A percentile compares a stretch with the other conserved stretches of the same genome.
These are phyloP conservation scores for Zaprionus ornatus DNA, from an alignment of 1,140 invertebrate genomes.

Conservation along the genomic window DNA sequence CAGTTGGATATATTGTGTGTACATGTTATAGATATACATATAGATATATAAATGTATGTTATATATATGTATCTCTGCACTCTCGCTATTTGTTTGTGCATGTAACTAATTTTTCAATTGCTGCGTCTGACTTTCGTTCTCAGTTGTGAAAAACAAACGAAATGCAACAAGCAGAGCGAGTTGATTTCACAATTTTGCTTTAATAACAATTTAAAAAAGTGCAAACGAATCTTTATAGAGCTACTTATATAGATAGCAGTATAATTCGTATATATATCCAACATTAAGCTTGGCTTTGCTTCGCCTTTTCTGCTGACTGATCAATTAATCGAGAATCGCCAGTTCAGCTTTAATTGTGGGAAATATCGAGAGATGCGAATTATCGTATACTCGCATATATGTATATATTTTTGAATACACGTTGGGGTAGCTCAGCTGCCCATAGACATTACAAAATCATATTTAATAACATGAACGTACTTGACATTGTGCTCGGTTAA, in stretches of 20 bases:
- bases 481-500: constrained; percentile 72
- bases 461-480: constrained; percentile 65
- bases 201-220: constrained; percentile 69
- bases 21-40: too few species aligned
- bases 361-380: not conserved
- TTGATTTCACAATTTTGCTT: constrained; percentile 63
- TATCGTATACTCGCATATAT: not conserved
- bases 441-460: constrained; percentile 45
- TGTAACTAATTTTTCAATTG: constrained; percentile 71
- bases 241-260: constrained; percentile 18
- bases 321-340: constrained; percentile 11
- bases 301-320: not conserved
- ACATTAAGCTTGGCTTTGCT: constrained; percentile 2
- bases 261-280: constrained; percentile 27
- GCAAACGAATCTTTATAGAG: constrained; percentile 52
- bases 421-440: constrained; percentile 23
- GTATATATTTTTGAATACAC: constrained; percentile 40
- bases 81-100: constrained; percentile 12
- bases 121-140: constrained; percentile 67
- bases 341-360: constrained; percentile 1
- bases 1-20: not conserved
- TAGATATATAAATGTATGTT: not conserved
- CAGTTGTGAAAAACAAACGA: constrained; percentile 27
- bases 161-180: constrained; percentile 47
- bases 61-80: constrained; percentile 1